Conservation (phyloP, 2,888 invertebrate genomes). For the Belgica antarctica region DNA sequence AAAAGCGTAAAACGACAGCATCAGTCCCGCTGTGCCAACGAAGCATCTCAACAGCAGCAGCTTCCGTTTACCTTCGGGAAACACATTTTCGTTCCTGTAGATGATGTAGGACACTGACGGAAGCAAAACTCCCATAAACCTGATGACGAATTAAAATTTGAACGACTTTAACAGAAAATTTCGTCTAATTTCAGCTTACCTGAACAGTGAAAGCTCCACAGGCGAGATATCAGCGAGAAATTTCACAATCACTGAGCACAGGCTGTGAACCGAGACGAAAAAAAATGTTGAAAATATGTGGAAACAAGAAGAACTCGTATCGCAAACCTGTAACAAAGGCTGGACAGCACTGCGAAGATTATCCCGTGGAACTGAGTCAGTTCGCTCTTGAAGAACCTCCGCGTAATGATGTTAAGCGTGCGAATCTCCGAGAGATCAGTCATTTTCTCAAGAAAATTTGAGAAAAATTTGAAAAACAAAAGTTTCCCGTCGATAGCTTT, state of each 20-base stretch:
- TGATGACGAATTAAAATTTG: constrained; percentile 48
- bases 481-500: neutral
- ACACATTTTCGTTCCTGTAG: constrained; percentile 74
- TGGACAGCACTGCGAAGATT: neutral
- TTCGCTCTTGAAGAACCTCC: neutral
- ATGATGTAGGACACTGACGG: constrained; percentile 84
- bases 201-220: constrained; percentile 81
- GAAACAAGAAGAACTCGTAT: neutral
- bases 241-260: constrained; percentile 89
- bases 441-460: neutral
- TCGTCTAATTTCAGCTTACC: constrained; percentile 46
- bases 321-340: constrained; percentile 14
- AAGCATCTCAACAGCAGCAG: constrained; percentile 77
- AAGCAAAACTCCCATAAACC: constrained; percentile 81
- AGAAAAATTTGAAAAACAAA: neutral
- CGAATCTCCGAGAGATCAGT: constrained; percentile 2
- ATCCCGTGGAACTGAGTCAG: constrained; percentile 25
- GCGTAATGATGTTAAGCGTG: neutral
- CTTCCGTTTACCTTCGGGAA: constrained; percentile 75
- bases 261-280: constrained; percentile 45
- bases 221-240: constrained; percentile 82
- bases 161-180: neutral
- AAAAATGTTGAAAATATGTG: neutral
- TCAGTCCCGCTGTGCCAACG: constrained; percentile 81
- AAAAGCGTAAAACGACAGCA: constrained; percentile 89